phyloP scores from a whole-genome alignment of 2,797 vertebrate species.

The Trachurus trachurus region DNA sequence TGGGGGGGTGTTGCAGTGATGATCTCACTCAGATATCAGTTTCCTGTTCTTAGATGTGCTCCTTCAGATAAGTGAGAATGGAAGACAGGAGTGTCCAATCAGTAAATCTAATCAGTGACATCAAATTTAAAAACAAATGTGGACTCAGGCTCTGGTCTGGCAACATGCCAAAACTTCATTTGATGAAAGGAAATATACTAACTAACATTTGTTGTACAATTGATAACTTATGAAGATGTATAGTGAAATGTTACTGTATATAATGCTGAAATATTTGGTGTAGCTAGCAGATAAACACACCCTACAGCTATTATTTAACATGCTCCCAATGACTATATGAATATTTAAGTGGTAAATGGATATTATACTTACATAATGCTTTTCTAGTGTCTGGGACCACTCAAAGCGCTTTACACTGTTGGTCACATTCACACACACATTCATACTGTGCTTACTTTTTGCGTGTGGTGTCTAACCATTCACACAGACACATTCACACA shows the following conservation, averaged over 20 bases:
- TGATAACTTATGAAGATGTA: neutral
- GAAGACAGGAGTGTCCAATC: slow-evolving; percentile 47
- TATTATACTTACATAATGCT: too few species aligned
- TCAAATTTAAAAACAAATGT: slow-evolving; percentile 7
- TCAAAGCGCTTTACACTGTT: too few species aligned
- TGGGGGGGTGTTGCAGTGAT: slow-evolving; percentile 35
- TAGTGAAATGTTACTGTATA: neutral
- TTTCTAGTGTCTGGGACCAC: too few species aligned
- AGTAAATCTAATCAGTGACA: slow-evolving; percentile 31
- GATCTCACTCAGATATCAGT: slow-evolving; percentile 76
- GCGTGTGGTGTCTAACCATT: too few species aligned
- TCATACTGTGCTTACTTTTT: too few species aligned
- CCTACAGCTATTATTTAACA: neutral
- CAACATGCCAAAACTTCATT: neutral
- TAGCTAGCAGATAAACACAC: neutral
- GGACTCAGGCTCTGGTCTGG: neutral
- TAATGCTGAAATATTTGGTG: neutral
- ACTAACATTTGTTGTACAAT: neutral
- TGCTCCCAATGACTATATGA: neutral
- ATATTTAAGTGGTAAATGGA: neutral
- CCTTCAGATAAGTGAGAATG: slow-evolving; percentile 60
- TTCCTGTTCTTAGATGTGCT: slow-evolving; percentile 71
- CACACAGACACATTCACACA: too few species aligned
- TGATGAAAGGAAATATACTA: neutral
- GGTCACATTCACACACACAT: too few species aligned